phyloP scores from a whole-genome alignment of 2,888 invertebrate genomes.

The Lepidocyrtoides sp. region DNA sequence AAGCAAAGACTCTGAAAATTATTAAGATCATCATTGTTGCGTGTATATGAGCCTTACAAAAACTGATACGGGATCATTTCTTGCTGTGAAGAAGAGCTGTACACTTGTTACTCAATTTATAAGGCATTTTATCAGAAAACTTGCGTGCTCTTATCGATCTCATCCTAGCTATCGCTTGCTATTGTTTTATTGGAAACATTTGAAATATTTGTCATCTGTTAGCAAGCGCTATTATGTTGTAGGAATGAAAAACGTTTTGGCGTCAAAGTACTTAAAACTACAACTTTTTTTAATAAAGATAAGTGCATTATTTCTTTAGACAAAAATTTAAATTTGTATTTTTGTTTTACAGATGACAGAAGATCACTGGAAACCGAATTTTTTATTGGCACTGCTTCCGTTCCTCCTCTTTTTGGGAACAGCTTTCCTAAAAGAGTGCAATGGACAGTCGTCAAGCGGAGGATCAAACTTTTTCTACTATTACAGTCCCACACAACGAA shows the following conservation, averaged over 20 bases:
- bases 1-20: background rate
- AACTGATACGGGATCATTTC: background rate
- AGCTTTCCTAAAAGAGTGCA: background rate
- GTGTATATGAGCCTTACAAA: background rate
- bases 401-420: constrained; percentile 14
- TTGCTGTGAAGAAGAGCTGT: constrained; percentile 4
- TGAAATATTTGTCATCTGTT: too few relatives aligned
- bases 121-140: too few relatives aligned
- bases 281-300: too few relatives aligned
- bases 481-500: constrained; percentile 71
- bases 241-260: too few relatives aligned
- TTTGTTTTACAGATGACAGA: constrained; percentile 58
- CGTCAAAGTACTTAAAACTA: too few relatives aligned
- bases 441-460: constrained; percentile 57
- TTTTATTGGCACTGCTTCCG: constrained; percentile 4
- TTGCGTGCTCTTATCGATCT: too few relatives aligned
- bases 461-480: constrained; percentile 62
- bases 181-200: too few relatives aligned
- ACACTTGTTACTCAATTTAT: background rate
- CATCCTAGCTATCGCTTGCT: too few relatives aligned
- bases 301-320: too few relatives aligned
- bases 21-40: background rate
- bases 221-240: too few relatives aligned
- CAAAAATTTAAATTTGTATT: too few relatives aligned
- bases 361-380: constrained; percentile 54